Percentiles rank a stretch among this genome's conserved stretches.
phyloP scores from a whole-genome alignment of 2,888 invertebrate species.

The Drosophila falleni region DNA sequence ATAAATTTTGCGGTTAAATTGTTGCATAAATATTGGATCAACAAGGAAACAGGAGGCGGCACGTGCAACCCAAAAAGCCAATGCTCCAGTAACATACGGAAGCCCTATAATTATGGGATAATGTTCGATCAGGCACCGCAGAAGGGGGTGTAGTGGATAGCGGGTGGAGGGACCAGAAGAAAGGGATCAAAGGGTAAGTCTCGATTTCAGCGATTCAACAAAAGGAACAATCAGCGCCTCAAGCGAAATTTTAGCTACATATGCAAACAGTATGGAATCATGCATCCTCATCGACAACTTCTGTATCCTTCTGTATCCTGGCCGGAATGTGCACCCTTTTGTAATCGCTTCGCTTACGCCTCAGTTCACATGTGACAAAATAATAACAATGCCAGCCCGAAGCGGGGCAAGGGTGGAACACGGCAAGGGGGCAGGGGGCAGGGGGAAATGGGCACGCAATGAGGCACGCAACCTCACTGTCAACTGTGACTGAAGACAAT shows the following conservation, averaged over 20 bases:
- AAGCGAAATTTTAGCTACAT: constrained; percentile 55
- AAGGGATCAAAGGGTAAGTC: constrained; percentile 81
- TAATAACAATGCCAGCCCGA: constrained; percentile 62
- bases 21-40: constrained; percentile 79
- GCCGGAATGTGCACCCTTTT: constrained; percentile 53
- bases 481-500: constrained; percentile 51
- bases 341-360: constrained; percentile 79
- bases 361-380: constrained; percentile 81
- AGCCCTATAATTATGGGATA: constrained; percentile 84
- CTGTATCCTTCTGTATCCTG: constrained; percentile 6
- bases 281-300: background rate
- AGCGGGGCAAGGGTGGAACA: background rate
- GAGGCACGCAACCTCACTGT: constrained; percentile 44
- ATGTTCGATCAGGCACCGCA: constrained; percentile 74
- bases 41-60: constrained; percentile 37
- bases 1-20: constrained; percentile 84
- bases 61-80: constrained; percentile 64
- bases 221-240: constrained; percentile 82
- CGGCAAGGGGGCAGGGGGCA: background rate
- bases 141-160: background rate
- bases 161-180: constrained; percentile 3
- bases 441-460: constrained; percentile 25
- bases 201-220: constrained; percentile 69
- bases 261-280: constrained; percentile 55
- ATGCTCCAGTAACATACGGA: constrained; percentile 62